These are phyloP conservation scores for Psilopogon haemacephalus DNA, from an alignment of 2,113 vertebrate genomes.

Conservation along the genomic window DNA sequence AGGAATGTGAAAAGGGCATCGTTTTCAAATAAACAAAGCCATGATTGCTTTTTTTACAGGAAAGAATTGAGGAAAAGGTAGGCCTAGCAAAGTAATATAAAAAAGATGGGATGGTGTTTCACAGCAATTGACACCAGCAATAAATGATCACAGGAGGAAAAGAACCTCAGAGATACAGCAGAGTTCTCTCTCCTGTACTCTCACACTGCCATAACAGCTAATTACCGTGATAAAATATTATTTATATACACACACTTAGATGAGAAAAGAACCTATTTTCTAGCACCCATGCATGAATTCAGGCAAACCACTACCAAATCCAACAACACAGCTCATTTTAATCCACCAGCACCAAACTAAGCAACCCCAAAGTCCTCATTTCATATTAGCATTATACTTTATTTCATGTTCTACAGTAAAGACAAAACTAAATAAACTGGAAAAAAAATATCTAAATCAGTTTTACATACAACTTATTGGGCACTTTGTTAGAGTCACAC, in stretches of 20 bases:
- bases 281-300: not conserved
- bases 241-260: not conserved
- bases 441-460: too few relatives aligned
- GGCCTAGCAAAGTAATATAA: not conserved
- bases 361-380: not conserved
- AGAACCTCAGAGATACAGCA: not conserved
- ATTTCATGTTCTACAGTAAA: not conserved
- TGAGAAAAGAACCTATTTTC: not conserved
- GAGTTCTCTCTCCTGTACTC: not conserved
- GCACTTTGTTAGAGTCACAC: not conserved
- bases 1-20: conserved; percentile 3
- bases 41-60: not conserved
- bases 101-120: not conserved
- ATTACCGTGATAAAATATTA: not conserved
- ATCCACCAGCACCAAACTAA: not conserved
- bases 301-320: not conserved
- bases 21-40: conserved; percentile 13
- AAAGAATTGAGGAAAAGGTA: not conserved
- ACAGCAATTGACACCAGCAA: not conserved
- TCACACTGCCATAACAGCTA: not conserved
- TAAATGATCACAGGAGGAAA: not conserved
- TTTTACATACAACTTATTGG: not conserved
- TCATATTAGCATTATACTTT: fast-evolving
- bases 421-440: not conserved
- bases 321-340: not conserved